Base-by-base conservation (phyloP, 1,140 invertebrate species). In the Lordiphosa clarofinis region DNA sequence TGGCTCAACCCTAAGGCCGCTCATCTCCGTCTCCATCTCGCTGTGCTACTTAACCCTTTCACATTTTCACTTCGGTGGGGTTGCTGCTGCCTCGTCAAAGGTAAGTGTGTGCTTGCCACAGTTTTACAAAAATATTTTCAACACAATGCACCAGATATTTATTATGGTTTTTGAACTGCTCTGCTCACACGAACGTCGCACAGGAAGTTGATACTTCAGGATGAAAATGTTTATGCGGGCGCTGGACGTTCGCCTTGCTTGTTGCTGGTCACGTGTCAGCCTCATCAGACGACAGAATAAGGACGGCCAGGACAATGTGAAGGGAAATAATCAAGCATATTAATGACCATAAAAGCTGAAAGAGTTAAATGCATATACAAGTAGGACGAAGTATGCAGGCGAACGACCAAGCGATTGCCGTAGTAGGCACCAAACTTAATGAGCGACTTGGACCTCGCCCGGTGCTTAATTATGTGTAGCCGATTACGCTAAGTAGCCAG, bases 311-410 rank as follows among this genome's bases (percentile, higher is more conserved):
- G 50, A 74, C 70, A 50, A 43, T 49, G 75, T 65, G 60, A 78
- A 82, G 78, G 78, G 78, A 82, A 84, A 82, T 82, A 82, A 82
- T 82, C 78, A 82, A 82, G 78, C 78, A 84, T 82, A 84, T 82
- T 82, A 82, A 82, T 82, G 78, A 78, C 78, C 78, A 82, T 84
- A 84, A 82, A 82, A 50, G 61, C 73, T 78, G 78, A 73, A 82
- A 70, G 78, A 82, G 78, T 82, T 82, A 84, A 82, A 82, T 82
- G 57, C 57, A 70, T 21, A 21, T 21, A 21, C 1, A 21, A 21
- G 21, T 21, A 21, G 21, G 21, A 21, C 56, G 44, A 40, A 47
- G 37, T 28, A 70, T 67, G 64, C 63, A 67, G 64, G 63, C 64
- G 42, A 21, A 15, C 15, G 15, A 15, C 15, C 15, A 15, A 15